Percentiles rank a stretch among this genome's conserved stretches.
These are phyloP conservation scores for Gordius sp. DNA, from an alignment of 2,888 invertebrate species.

Conservation along the genomic window DNA sequence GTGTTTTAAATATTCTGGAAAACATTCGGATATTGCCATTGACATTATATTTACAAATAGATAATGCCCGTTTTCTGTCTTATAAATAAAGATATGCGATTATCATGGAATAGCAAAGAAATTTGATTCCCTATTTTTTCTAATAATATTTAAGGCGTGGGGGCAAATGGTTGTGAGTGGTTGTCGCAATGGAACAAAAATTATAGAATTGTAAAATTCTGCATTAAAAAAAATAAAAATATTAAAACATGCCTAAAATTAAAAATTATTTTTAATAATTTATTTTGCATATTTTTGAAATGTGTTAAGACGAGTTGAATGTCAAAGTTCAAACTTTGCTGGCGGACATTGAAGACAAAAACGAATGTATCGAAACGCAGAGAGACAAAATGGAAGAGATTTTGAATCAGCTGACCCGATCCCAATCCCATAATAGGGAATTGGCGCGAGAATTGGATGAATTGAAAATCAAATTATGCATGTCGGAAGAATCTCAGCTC, in stretches of 20 bases:
- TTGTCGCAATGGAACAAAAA: too few species aligned
- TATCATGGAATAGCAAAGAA: too few species aligned
- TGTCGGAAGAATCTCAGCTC: background rate
- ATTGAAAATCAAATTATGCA: background rate
- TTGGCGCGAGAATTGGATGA: background rate
- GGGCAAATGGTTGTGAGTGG: too few species aligned
- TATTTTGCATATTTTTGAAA: background rate
- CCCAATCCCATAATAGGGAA: background rate
- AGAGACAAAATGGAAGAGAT: background rate
- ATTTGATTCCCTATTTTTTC: too few species aligned
- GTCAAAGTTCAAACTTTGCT: slow-evolving; percentile 3
- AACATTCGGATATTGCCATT: too few species aligned
- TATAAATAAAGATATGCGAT: too few species aligned
- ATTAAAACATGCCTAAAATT: background rate
- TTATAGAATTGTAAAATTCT: too few species aligned
- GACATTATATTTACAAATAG: too few species aligned
- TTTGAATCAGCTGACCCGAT: background rate
- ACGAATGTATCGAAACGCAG: background rate
- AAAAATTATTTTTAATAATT: background rate
- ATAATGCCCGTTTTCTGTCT: too few species aligned
- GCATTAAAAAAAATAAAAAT: too few species aligned
- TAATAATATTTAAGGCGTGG: too few species aligned
- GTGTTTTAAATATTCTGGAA: too few species aligned
- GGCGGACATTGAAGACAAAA: background rate
- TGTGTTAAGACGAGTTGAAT: slow-evolving; percentile 9